These are phyloP conservation scores for Megaceryle maxima DNA, from an alignment of 2,113 vertebrate species.

Conservation along the genomic window DNA sequence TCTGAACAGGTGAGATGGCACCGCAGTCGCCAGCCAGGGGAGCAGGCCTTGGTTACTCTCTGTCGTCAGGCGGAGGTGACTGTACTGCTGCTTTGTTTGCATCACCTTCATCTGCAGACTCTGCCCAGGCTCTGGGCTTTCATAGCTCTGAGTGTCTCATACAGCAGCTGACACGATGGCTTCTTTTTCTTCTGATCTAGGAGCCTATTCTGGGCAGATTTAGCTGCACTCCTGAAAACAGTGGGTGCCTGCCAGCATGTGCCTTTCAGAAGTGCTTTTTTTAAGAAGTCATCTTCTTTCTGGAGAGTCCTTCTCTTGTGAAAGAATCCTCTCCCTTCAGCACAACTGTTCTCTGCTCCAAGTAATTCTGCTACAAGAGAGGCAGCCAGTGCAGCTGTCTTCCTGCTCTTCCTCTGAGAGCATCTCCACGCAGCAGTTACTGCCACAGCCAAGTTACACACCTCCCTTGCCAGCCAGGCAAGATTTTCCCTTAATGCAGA, in stretches of 20 bases:
- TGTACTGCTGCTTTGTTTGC: rapidly evolving
- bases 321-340: not conserved
- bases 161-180: rapidly evolving
- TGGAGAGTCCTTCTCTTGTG: not conserved
- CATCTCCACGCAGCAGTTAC: not conserved
- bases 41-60: not conserved
- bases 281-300: not conserved
- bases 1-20: slow-evolving; percentile 84
- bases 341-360: not conserved
- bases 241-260: not conserved
- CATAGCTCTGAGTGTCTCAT: rapidly evolving
- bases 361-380: not conserved
- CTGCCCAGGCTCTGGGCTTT: not conserved
- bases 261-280: not conserved
- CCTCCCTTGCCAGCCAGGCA: not conserved
- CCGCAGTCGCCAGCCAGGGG: not conserved
- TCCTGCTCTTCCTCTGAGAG: not conserved
- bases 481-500: not conserved
- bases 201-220: not conserved
- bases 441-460: not conserved
- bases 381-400: not conserved
- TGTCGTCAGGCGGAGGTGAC: rapidly evolving
- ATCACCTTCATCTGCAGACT: rapidly evolving
- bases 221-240: not conserved
- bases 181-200: not conserved